Evolutionary conservation across 2,888 invertebrate genomes (phyloP).

Genomic region (Catocala nupta): DNA sequence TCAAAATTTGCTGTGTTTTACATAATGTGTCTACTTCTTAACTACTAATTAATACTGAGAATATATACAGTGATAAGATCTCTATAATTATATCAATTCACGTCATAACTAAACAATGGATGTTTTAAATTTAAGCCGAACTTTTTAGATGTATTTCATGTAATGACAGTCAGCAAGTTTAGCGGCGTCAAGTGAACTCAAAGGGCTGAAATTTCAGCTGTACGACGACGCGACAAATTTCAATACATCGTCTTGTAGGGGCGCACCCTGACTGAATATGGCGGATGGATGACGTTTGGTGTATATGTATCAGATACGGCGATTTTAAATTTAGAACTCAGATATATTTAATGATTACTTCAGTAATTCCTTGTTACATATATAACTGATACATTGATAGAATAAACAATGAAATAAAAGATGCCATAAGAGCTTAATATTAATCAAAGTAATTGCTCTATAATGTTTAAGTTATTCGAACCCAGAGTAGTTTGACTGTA

Average conservation of each 20-base stretch:
- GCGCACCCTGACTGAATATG: constrained; percentile 69
- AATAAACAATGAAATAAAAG: no score
- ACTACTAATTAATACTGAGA: not conserved
- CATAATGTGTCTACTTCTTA: no score
- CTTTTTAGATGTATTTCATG: constrained; percentile 37
- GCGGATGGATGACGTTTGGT: constrained; percentile 58
- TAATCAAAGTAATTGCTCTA: no score
- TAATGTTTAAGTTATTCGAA: no score
- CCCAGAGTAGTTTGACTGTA: no score
- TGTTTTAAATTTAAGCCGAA: constrained; percentile 37
- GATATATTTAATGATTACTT: no score
- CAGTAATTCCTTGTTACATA: no score
- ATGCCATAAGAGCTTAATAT: no score
- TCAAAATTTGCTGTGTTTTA: no score
- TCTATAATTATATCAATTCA: constrained; percentile 29
- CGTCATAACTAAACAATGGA: constrained; percentile 37
- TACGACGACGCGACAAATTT: constrained; percentile 77
- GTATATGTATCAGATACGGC: constrained; percentile 34
- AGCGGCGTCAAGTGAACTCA: constrained; percentile 52
- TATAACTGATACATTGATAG: no score
- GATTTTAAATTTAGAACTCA: not conserved
- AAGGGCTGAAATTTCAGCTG: constrained; percentile 55
- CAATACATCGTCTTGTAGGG: constrained; percentile 74
- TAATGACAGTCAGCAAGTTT: constrained; percentile 63
- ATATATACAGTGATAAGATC: constrained; percentile 1